Evolutionary conservation across 2,888 invertebrate species (phyloP).

Genomic region (Diplolepis rosae): DNA sequence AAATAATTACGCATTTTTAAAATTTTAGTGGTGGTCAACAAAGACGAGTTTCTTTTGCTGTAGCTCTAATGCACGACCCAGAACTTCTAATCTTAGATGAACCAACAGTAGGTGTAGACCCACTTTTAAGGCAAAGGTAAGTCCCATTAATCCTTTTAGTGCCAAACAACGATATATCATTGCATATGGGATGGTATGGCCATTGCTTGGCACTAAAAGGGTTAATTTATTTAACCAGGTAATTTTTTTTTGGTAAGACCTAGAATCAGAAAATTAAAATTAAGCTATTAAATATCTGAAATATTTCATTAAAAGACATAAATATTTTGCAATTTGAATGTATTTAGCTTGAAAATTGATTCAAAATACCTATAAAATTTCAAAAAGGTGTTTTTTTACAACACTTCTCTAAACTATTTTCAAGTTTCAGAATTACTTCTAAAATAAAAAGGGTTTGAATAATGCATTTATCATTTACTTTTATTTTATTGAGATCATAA

Average conservation of each 20-base stretch:
- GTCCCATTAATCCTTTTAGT: too few relatives aligned
- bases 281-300: neutral
- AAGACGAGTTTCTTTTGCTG: constrained; percentile 92
- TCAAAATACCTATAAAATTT: too few relatives aligned
- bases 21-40: constrained; percentile 89
- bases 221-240: neutral
- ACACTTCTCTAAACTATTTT: too few relatives aligned
- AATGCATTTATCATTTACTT: neutral
- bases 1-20: constrained; percentile 34
- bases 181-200: too few relatives aligned
- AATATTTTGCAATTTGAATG: neutral
- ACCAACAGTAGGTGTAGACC: constrained; percentile 95
- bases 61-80: constrained; percentile 94
- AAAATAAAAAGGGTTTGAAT: neutral
- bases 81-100: constrained; percentile 93
- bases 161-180: too few relatives aligned
- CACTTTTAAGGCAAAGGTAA: constrained; percentile 85
- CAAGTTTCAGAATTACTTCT: neutral
- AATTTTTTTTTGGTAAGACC: neutral
- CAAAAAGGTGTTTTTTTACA: too few relatives aligned
- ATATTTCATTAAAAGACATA: too few relatives aligned
- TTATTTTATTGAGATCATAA: neutral
- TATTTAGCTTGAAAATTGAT: too few relatives aligned
- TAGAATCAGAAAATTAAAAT: neutral
- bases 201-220: too few relatives aligned